Evolutionary conservation across 2,113 vertebrate genomes (phyloP).

Genomic region (Xiphophorus couchianus): DNA sequence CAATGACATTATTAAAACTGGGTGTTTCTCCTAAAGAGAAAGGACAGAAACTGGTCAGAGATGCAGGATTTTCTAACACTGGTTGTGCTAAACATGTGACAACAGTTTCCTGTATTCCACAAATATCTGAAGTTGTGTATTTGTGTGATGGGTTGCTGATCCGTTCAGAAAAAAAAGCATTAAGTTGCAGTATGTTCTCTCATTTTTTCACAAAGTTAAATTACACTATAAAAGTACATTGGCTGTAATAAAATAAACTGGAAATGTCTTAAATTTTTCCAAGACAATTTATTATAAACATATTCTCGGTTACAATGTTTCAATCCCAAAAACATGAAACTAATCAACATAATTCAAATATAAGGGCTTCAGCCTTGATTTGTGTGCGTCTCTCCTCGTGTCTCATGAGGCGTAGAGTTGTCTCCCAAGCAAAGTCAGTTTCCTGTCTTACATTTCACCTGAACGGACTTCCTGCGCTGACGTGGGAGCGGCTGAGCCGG

Average conservation of each 20-base stretch:
- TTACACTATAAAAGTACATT: background rate
- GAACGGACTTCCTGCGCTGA: constrained; percentile 44
- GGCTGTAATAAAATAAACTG: background rate
- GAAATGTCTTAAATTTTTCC: background rate
- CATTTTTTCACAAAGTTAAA: background rate
- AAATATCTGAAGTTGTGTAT: background rate
- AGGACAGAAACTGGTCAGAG: background rate
- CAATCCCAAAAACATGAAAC: background rate
- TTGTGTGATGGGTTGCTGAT: background rate
- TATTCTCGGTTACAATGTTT: background rate
- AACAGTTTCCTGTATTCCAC: too few species aligned
- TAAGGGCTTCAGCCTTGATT: too few species aligned
- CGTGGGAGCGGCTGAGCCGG: constrained; percentile 39
- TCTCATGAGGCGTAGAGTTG: background rate
- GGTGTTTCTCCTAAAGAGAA: background rate
- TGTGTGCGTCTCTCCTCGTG: background rate
- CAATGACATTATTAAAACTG: background rate
- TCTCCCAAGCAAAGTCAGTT: constrained; percentile 25
- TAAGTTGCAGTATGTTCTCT: background rate
- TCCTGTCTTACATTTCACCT: constrained; percentile 42
- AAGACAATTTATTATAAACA: background rate
- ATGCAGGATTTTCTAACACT: too few species aligned
- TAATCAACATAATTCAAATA: background rate
- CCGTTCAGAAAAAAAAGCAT: background rate
- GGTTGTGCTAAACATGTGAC: too few species aligned